Conservation (phyloP, 2,888 invertebrate species). For the Calliopum simillimum region DNA sequence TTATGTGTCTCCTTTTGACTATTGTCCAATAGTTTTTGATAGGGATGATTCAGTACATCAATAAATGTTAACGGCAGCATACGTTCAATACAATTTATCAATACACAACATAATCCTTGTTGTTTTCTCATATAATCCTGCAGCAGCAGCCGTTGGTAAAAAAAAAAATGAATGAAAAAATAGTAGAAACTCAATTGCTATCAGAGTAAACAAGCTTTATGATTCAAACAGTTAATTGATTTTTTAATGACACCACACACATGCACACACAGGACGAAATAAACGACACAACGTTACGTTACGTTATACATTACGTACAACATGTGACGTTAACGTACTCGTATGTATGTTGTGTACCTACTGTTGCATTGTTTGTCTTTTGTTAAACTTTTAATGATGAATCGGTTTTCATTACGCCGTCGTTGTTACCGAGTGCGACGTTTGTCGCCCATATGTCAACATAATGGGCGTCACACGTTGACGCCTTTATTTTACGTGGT, state of each 20-base stretch:
- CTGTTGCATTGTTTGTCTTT: constrained; percentile 17
- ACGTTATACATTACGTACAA: constrained; percentile 5
- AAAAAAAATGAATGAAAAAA: too few species aligned
- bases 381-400: constrained; percentile 55
- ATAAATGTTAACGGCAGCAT: too few species aligned
- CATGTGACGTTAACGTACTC: neutral
- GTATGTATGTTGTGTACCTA: neutral
- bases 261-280: neutral
- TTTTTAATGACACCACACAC: constrained; percentile 26
- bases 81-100: too few species aligned
- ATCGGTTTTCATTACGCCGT: constrained; percentile 54
- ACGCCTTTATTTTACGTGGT: constrained; percentile 30
- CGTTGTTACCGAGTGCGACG: constrained; percentile 39
- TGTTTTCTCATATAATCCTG: too few species aligned
- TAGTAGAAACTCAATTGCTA: neutral
- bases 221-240: constrained; percentile 28
- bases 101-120: too few species aligned
- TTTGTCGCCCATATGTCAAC: constrained; percentile 46
- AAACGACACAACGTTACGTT: constrained; percentile 8
- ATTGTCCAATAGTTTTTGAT: too few species aligned
- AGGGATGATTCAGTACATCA: too few species aligned
- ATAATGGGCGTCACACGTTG: constrained; percentile 47
- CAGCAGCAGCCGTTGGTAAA: too few species aligned
- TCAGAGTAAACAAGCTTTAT: constrained; percentile 25
- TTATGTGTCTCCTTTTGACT: too few species aligned